phyloP scores from a whole-genome alignment of 1,140 invertebrate genomes.

The Sweltsa coloradensis region DNA sequence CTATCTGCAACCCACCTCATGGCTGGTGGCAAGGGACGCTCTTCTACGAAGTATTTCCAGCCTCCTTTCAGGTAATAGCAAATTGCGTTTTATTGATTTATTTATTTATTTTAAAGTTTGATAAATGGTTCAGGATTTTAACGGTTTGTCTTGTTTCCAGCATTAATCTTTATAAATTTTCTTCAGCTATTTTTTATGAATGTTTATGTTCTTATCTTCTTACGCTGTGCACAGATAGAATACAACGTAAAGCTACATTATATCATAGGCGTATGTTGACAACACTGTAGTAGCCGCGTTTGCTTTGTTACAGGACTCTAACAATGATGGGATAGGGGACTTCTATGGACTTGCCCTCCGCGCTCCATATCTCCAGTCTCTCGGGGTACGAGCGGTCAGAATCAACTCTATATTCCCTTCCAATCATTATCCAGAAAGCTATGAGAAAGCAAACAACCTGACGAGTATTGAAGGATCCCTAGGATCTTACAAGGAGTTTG shows the following conservation, averaged over 20 bases:
- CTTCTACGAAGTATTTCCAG: slow-evolving; percentile 73
- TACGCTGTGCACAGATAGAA: too few relatives aligned
- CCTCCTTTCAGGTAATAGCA: slow-evolving; percentile 50
- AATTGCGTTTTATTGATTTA: not conserved
- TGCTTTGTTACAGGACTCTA: slow-evolving; percentile 39
- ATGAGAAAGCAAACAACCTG: slow-evolving; percentile 47
- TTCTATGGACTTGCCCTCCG: slow-evolving; percentile 50
- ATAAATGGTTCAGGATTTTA: not conserved
- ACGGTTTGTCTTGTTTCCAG: not conserved
- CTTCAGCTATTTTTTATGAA: not conserved
- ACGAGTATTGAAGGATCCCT: slow-evolving; percentile 44
- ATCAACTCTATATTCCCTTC: slow-evolving; percentile 63
- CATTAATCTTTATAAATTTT: not conserved
- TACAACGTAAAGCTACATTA: too few relatives aligned
- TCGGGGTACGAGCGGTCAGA: slow-evolving; percentile 52
- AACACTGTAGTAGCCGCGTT: not conserved
- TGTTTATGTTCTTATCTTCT: too few relatives aligned
- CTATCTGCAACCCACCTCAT: slow-evolving; percentile 47
- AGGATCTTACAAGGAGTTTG: slow-evolving; percentile 50
- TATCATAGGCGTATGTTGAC: not conserved
- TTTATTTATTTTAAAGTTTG: not conserved
- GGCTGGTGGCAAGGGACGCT: slow-evolving; percentile 71
- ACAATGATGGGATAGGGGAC: slow-evolving; percentile 59
- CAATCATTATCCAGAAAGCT: slow-evolving; percentile 54
- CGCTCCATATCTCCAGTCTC: slow-evolving; percentile 49